Evolutionary conservation across 2,113 vertebrate species (phyloP).

Genomic region (Cyrtonyx montezumae): DNA sequence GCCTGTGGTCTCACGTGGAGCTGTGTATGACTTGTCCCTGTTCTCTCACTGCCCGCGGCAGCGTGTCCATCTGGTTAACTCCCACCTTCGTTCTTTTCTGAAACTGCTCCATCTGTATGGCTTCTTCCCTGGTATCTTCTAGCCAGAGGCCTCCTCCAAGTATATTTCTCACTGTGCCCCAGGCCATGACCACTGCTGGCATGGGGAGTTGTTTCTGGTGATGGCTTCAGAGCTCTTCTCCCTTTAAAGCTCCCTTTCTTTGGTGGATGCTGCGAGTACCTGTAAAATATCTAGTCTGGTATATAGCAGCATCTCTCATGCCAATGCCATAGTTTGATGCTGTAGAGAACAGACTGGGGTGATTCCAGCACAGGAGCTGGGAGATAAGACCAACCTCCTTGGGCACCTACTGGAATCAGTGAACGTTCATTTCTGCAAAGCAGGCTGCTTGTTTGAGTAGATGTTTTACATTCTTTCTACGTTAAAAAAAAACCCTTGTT

Average conservation of each 20-base stretch:
- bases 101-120: background rate
- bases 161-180: background rate
- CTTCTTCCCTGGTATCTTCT: background rate
- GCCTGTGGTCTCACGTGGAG: background rate
- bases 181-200: background rate
- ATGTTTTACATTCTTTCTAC: background rate
- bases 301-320: background rate
- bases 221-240: background rate
- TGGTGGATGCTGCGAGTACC: background rate
- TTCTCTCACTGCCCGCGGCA: background rate
- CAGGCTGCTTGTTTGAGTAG: background rate
- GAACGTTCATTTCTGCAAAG: background rate
- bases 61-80: background rate
- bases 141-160: background rate
- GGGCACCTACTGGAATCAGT: background rate
- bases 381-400: background rate
- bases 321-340: fast-evolving
- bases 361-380: background rate
- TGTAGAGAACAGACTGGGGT: background rate
- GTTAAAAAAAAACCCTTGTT: background rate
- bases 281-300: background rate
- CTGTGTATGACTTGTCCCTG: background rate
- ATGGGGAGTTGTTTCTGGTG: background rate
- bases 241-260: background rate
- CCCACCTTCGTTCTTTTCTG: background rate